Conservation (phyloP, 53 echinoderm and acorn worm genomes). For the Apostichopus leukothele region DNA sequence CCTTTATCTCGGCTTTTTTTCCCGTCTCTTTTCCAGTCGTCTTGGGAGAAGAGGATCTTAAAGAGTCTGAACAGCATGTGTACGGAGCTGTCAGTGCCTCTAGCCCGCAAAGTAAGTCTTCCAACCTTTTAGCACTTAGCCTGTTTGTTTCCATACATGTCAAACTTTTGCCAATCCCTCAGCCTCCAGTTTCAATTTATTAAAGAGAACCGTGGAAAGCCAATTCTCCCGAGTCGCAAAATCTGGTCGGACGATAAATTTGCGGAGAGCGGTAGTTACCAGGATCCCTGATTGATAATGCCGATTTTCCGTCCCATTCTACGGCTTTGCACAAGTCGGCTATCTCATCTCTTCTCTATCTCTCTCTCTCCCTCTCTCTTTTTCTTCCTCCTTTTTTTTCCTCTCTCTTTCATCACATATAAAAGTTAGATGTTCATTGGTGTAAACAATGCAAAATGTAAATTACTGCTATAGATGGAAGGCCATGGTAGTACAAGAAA, state of each 20-base stretch:
- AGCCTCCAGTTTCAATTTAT: conserved; percentile 11
- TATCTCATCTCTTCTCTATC: neutral
- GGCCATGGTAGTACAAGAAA: neutral
- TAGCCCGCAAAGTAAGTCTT: conserved; percentile 66
- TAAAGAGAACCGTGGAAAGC: conserved; percentile 1
- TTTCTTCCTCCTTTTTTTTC: neutral
- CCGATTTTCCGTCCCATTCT: conserved; percentile 3
- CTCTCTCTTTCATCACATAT: conserved; percentile 7
- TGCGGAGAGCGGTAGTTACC: neutral
- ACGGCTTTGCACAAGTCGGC: no score
- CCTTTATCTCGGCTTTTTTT: neutral
- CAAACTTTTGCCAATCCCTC: conserved; percentile 7
- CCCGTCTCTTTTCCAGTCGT: conserved; percentile 58
- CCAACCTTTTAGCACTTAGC: conserved; percentile 9
- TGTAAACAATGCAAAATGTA: conserved; percentile 14
- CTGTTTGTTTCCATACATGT: conserved; percentile 4
- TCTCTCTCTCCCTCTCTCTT: neutral
- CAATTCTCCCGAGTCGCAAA: conserved; percentile 8
- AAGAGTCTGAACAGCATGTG: conserved; percentile 99
- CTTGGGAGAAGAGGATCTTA: conserved; percentile 95
- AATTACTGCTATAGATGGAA: neutral
- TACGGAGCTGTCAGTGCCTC: conserved; percentile 86
- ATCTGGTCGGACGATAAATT: conserved; percentile 14
- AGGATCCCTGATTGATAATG: neutral
- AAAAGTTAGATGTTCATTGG: conserved; percentile 14